Evolutionary conservation across 2,113 vertebrate genomes (phyloP).

Genomic region (Syrmaticus mikado): DNA sequence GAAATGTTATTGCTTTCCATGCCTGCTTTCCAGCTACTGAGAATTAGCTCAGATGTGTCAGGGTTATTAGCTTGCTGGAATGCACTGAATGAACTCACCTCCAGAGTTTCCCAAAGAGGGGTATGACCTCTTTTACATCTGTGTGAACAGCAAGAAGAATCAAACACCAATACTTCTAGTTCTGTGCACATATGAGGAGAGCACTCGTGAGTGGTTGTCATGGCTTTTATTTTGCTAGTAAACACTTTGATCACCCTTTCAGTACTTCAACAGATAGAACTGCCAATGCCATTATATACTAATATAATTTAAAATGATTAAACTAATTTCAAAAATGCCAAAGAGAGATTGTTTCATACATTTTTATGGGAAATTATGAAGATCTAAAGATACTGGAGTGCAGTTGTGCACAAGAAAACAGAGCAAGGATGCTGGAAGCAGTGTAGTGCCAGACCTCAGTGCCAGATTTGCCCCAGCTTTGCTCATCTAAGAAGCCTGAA

Average conservation of each 20-base stretch:
- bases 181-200: not conserved
- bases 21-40: not conserved
- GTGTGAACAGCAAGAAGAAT: not conserved
- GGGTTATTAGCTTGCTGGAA: conserved; percentile 54
- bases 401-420: not conserved
- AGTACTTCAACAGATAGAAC: not conserved
- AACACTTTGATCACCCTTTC: not conserved
- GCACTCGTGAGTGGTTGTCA: not conserved
- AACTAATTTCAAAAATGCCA: not conserved
- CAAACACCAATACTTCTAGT: not conserved
- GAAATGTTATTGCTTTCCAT: not conserved
- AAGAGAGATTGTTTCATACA: accelerated
- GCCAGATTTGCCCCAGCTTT: not conserved
- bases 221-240: not conserved
- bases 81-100: conserved; percentile 26
- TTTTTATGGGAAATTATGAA: accelerated
- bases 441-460: accelerated
- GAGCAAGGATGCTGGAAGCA: not conserved
- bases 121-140: not conserved
- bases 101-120: not conserved
- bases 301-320: not conserved
- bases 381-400: not conserved
- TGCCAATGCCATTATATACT: not conserved
- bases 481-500: not conserved
- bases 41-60: not conserved